Evolutionary conservation across 2,888 invertebrate genomes (phyloP), one percentile per base, ranked within the genome.

Genomic region (Agrenia bidenticulata): DNA sequence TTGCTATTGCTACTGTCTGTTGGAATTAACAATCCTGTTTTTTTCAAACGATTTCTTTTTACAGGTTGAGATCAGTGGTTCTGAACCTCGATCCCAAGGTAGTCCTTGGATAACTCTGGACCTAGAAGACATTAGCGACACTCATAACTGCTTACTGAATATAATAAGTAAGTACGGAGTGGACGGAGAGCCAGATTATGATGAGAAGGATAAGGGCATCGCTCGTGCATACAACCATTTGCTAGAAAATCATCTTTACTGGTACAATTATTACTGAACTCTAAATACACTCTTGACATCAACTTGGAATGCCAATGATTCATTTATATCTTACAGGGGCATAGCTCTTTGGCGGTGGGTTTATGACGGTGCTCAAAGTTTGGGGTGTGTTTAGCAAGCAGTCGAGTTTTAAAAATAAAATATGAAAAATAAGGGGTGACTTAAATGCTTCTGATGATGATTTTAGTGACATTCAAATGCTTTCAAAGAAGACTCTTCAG

Each of bases 331-430:
- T 32, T 66, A 54, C 7, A 73, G 73, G 74, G 73, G 75, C 5
- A 73, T 75, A 17, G 70, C 73, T 13, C 57, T 75, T 11, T 75
- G 72, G 72, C 54, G 75, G 24, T 75, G 75, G 74, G 75, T 75
- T 15, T 75, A 75, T 45, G 75, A 75, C 27, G 70, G 67, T 17
- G 73, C 70, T 0, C 58, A 62, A 37, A 65, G 59, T 42, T 24
- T 75, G 13, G 61, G 62, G 51, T 64, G 61, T 53, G 51, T 32
- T 32, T 32, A 17, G n/a, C 1, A 50, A 50, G 23, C 9, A 50
- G 24, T 39, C 32, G 32, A 32, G n/a, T 54, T 39, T 39, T 13
- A 37, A 24, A 21, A 4, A 19, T 9, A 53, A 4, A 5, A 9
- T 15, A 45, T 45, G 45, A 45, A 17, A 19, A 9, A 45, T 5